phyloP scores from a whole-genome alignment of 1,140 invertebrate species.

The Musca domestica region DNA sequence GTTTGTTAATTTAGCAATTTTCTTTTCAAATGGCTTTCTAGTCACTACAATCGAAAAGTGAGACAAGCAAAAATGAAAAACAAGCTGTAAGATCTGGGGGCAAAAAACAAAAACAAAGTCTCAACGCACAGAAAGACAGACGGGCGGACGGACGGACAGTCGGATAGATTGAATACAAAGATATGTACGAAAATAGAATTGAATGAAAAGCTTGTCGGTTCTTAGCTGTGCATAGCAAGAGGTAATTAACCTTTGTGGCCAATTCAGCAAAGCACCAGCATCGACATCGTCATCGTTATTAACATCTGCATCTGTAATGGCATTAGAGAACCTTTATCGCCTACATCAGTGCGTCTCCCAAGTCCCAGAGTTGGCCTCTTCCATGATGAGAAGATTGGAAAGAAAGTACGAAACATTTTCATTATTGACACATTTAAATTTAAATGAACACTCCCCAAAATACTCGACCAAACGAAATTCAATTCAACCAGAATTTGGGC shows the following conservation, averaged over 20 bases:
- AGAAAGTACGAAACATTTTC: not conserved
- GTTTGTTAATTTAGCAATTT: slow-evolving; percentile 20
- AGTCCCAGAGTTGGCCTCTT: not conserved
- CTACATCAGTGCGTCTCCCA: not conserved
- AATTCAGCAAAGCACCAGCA: not conserved
- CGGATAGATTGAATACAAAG: not conserved
- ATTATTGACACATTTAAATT: slow-evolving; percentile 17
- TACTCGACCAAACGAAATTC: too few relatives aligned
- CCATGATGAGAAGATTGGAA: not conserved
- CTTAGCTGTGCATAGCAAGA: not conserved
- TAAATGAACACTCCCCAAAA: too few relatives aligned
- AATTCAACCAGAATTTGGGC: too few relatives aligned
- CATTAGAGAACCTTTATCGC: not conserved
- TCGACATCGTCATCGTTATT: not conserved
- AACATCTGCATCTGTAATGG: not conserved
- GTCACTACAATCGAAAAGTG: not conserved
- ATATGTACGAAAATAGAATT: too few relatives aligned
- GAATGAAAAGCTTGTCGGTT: too few relatives aligned
- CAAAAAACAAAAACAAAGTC: not conserved
- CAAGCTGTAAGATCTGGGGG: not conserved
- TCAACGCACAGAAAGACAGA: not conserved
- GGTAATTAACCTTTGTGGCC: slow-evolving; percentile 17
- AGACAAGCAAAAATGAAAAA: too few relatives aligned
- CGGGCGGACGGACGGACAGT: not conserved
- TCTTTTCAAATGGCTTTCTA: slow-evolving; percentile 15